phyloP scores from a whole-genome alignment of 2,888 invertebrate species.

The Capitulum mitella region DNA sequence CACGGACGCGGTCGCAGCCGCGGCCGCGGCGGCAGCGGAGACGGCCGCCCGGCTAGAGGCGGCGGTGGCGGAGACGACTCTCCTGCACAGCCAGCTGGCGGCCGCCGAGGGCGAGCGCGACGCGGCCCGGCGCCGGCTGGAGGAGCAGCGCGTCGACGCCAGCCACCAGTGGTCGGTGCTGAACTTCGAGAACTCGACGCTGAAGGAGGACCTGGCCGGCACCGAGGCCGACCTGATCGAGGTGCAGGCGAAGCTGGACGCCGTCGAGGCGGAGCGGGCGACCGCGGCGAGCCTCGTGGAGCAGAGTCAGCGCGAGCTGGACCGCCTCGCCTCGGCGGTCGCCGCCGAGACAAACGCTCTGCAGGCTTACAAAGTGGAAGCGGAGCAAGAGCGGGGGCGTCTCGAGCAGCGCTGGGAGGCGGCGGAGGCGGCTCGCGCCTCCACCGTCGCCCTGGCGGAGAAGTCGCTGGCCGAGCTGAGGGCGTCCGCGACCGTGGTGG shows the following conservation, averaged over 20 bases:
- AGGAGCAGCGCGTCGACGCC: not conserved
- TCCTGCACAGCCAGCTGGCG: not conserved
- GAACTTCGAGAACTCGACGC: not conserved
- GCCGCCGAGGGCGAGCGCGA: not conserved
- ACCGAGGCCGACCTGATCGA: not conserved
- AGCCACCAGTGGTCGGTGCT: constrained; percentile 5
- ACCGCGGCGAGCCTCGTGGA: not conserved
- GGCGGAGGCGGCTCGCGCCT: not conserved
- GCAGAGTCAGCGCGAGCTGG: not conserved
- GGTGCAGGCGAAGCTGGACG: not conserved
- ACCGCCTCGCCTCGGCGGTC: no score
- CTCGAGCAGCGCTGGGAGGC: not conserved
- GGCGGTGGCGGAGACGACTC: not conserved
- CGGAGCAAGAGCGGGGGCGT: not conserved
- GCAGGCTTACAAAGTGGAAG: not conserved
- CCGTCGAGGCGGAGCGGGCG: not conserved
- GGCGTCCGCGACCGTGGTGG: not conserved
- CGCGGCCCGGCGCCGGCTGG: not conserved
- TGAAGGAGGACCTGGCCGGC: not conserved
- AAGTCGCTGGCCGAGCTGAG: not conserved
- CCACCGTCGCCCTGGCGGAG: not conserved
- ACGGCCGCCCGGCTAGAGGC: not conserved
- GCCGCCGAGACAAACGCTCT: not conserved
- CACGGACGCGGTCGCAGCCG: not conserved
- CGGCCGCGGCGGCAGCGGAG: not conserved